Conservation (phyloP, 2,113 vertebrate species). For the Megaleporinus macrocephalus region DNA sequence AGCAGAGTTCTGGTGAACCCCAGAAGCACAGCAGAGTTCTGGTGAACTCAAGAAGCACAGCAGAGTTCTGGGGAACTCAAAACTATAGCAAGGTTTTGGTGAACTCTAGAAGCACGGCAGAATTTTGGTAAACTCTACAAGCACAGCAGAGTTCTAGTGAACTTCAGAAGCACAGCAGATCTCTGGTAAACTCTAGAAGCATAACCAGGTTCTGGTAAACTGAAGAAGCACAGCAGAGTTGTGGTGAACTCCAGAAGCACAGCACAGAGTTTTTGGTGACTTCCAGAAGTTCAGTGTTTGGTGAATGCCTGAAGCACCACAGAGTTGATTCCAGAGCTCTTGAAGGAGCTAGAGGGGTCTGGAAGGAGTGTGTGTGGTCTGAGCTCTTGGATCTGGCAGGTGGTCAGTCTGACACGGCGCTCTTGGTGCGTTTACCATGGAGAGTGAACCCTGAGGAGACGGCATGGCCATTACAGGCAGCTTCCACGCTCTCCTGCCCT, state of each 20-base stretch:
- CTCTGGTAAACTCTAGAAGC: background rate
- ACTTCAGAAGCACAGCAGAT: too few species aligned
- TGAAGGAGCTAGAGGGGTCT: background rate
- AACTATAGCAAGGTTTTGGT: too few species aligned
- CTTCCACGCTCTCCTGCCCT: slow-evolving; percentile 51
- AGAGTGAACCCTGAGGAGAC: slow-evolving; percentile 66
- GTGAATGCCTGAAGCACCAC: background rate
- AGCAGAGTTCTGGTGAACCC: too few species aligned
- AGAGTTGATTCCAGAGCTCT: background rate
- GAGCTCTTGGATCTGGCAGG: background rate
- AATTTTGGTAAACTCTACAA: too few species aligned
- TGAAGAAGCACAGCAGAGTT: too few species aligned
- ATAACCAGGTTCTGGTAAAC: background rate
- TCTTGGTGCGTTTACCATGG: slow-evolving; percentile 80
- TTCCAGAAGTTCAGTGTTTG: background rate
- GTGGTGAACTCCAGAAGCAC: background rate
- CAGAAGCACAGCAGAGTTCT: too few species aligned
- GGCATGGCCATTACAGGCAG: slow-evolving; percentile 67
- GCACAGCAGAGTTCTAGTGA: too few species aligned
- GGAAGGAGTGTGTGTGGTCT: background rate
- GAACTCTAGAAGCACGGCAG: too few species aligned
- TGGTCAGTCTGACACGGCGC: slow-evolving; percentile 73
- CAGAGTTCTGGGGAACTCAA: too few species aligned
- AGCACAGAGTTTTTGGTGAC: too few species aligned
- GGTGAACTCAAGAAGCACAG: too few species aligned